Percentiles rank a stretch among this genome's conserved stretches.
phyloP scores from a whole-genome alignment of 2,113 vertebrate species.

The Rhea pennata region DNA sequence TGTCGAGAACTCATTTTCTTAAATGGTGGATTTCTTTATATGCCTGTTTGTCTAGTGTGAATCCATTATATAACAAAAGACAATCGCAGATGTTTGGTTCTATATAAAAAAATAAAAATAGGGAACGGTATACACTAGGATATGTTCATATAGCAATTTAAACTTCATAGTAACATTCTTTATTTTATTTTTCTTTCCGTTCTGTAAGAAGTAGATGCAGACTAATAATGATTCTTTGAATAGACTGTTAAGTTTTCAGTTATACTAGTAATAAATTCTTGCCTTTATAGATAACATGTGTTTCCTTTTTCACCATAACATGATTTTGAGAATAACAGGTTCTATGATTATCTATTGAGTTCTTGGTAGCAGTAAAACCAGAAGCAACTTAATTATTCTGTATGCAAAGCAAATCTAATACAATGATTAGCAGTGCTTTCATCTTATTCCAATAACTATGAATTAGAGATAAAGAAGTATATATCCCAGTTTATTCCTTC shows the following conservation, averaged over 20 bases:
- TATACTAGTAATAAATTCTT: background rate
- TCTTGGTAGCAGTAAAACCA: background rate
- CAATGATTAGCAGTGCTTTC: constrained; percentile 36
- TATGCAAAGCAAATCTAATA: background rate
- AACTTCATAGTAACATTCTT: background rate
- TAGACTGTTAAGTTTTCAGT: background rate
- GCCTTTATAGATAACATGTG: background rate
- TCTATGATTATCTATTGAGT: background rate
- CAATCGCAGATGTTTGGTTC: background rate
- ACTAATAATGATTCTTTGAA: background rate
- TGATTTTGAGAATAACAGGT: background rate
- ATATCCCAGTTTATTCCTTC: constrained; percentile 14
- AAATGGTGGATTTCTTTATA: background rate
- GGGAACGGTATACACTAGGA: background rate
- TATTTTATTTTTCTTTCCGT: background rate
- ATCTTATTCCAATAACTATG: constrained; percentile 38
- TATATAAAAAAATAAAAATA: background rate
- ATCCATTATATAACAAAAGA: background rate
- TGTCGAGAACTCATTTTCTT: background rate
- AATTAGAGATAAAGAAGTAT: constrained; percentile 24
- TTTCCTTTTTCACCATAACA: background rate
- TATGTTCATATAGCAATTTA: background rate
- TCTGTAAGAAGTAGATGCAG: background rate
- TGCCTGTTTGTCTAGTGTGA: background rate
- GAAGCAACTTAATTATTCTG: background rate